Base-by-base conservation (phyloP, 2,888 invertebrate genomes). In the Rhogogaster chlorosoma region DNA sequence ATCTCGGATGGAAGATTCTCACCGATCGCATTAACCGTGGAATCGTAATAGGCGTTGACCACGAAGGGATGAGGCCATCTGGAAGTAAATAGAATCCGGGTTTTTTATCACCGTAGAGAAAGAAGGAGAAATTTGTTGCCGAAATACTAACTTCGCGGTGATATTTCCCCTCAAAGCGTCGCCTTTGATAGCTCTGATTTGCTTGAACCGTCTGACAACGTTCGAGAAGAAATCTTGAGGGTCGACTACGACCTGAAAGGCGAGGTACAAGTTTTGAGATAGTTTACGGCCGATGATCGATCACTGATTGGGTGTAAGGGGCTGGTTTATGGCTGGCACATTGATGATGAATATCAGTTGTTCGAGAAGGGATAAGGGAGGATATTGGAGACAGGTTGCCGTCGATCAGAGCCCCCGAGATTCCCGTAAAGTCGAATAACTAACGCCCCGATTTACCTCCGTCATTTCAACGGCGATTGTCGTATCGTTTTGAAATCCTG, bases 11-110 rank as follows among this genome's bases (percentile, higher is more conserved):
- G 64, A 15, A n/a, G n/a, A 77, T 49, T 83, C 36, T 61, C 91
- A 94, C 94, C 94, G 86, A 95, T 94, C 84, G 93, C 93, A 88
- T 95, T 95, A 73, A 94, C 92, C 82, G 94, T 93, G n/a, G 94
- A 93, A 87, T 94, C 94, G 88, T 94, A 94, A 89, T 94, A 94
- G 32, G 94, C 94, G 88, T 94, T 94, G 61, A 94, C 94, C 18
- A 94, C 92, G 88, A 93, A 94, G 0, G 94, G 94, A 88, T 93
- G 93, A 18, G 94, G 93, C 93, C 94, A 94, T 84, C 94, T 94
- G 89, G 12, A 88, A 9, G 5, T 4, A 10, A 38, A 38, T 2
- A 57, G 26, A 4, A 1, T 36, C 26, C n/a, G n/a, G 18, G 22
- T 10, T 42, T 80, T 38, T 57, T 18, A 42, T 82, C 49, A 49